Base-by-base conservation (phyloP, 1,140 invertebrate genomes). In the Heterodera carotae region DNA sequence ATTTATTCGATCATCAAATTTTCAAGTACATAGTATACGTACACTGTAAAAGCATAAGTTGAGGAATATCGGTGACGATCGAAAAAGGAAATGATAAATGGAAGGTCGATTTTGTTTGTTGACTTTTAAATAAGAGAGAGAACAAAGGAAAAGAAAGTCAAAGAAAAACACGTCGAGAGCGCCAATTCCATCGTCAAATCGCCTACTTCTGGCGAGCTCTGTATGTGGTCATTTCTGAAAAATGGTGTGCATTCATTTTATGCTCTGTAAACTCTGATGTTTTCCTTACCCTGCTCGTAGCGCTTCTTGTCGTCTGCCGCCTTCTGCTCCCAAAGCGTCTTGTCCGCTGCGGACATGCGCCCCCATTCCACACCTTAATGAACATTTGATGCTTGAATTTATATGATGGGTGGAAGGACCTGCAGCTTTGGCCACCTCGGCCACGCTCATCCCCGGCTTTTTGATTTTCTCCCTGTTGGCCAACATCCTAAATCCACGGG, bases 361-460 rank as follows among this genome's bases (percentile, higher is more conserved):
- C 72, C 70, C 62, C 78, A 43, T 64, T 73, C 67, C 3, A 71
- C 69, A 43, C 48, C 48, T 56, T 34, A 66, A 66, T 31, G 6
- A 66, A 34, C 15, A 18, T 15, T 6, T 12, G 1, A 29, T 31
- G 15, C 31, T 12, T 66, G 0, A 29, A 66, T 15, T 66, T 66
- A 29, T 18, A 69, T 66, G 27, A 69, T 66, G 43, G 75, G 39
- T 64, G 60, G n/a, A 53, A 15, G 64, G 39, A 74, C 72, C 72
- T 22, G 72, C 72, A 34, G 72, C 72, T 22, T 74, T 74, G n/a
- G 72, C 72, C 29, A 74, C 72, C n/a, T 74, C 72, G 34, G 72
- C 72, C n/a, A 74, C 72, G 34, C 72, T 74, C 39, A 73, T 73
- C 29, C 62, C 72, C 22, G 72, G 72, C 72, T 74, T 74, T 12